Conservation (phyloP, 2,888 invertebrate genomes). For the Oligia strigilis region DNA sequence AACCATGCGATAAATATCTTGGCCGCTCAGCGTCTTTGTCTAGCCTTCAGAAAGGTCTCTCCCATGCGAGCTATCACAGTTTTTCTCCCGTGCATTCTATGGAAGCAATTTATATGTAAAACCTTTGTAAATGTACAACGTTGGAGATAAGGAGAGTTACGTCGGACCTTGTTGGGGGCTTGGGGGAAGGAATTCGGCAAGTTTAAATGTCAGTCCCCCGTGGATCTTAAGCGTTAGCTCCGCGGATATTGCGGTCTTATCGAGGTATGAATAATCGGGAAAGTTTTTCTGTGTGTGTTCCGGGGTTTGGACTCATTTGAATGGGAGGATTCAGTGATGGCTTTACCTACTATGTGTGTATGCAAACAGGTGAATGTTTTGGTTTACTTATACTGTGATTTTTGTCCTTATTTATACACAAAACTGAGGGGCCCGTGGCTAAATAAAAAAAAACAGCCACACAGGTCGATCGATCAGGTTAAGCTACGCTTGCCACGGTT, state of each 20-base stretch:
- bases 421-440: too few relatives aligned
- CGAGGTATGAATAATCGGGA: conserved; percentile 60
- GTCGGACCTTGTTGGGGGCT: conserved; percentile 58
- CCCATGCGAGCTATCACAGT: conserved; percentile 80
- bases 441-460: too few relatives aligned
- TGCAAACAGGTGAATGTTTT: neutral
- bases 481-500: too few relatives aligned
- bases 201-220: conserved; percentile 65
- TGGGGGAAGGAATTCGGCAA: conserved; percentile 63
- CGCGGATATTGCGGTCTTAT: conserved; percentile 62
- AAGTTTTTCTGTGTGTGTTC: conserved; percentile 46
- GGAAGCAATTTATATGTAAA: conserved; percentile 85
- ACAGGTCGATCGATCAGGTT: too few relatives aligned
- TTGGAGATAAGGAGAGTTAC: conserved; percentile 74
- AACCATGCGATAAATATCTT: conserved; percentile 65
- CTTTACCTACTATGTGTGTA: neutral
- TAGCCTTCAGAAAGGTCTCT: conserved; percentile 70
- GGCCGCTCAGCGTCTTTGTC: conserved; percentile 56
- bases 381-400: neutral
- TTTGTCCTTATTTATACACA: neutral
- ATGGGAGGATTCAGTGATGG: neutral
- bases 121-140: conserved; percentile 79
- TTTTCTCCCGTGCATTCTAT: conserved; percentile 78
- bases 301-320: conserved; percentile 18
- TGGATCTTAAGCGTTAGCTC: conserved; percentile 51